Evolutionary conservation across 2,888 invertebrate genomes (phyloP).

Genomic region (Drymonia ruficornis): DNA sequence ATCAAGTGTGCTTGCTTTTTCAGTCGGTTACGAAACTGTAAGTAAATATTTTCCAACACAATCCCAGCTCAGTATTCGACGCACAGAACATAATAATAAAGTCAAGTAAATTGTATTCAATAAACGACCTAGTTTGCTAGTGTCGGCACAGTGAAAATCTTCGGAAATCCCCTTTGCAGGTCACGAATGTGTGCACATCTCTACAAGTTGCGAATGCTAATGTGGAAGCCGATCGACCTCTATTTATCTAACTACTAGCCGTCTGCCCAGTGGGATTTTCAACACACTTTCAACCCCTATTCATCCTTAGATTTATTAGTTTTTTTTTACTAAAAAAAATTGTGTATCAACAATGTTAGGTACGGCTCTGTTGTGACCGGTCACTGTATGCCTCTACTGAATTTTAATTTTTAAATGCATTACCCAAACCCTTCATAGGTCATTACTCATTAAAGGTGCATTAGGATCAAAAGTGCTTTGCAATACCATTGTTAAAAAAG

Average conservation of each 20-base stretch:
- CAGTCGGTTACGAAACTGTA: background rate
- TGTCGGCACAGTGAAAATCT: background rate
- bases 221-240: background rate
- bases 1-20: background rate
- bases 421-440: no score
- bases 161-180: slow-evolving; percentile 1
- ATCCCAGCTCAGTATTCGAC: background rate
- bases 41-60: background rate
- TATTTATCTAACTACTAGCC: background rate
- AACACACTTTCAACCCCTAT: no score
- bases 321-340: no score
- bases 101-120: background rate
- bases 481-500: no score
- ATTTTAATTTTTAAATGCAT: no score
- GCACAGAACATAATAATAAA: background rate
- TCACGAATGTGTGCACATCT: slow-evolving; percentile 1
- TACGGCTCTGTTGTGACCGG: no score
- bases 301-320: no score
- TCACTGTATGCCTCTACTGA: no score
- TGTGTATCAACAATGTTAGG: no score
- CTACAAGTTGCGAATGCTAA: slow-evolving; percentile 3
- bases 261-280: no score
- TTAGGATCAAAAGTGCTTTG: no score
- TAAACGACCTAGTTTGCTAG: background rate
- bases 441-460: no score